Conservation (phyloP, 1,140 invertebrate genomes). For the Wiebesia pumilae region DNA sequence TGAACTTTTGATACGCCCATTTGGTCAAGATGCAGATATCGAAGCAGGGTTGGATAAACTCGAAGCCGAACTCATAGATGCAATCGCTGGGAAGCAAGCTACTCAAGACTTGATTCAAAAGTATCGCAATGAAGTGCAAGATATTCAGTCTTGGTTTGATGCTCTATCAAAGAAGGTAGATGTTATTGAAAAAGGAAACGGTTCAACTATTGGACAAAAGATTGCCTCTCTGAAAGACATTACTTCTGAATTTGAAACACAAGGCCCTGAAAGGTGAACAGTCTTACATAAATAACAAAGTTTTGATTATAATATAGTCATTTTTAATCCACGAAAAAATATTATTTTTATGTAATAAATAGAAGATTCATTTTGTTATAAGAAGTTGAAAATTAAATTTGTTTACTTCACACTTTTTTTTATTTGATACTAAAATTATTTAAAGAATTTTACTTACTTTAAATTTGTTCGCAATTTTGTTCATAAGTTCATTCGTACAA, state of each 20-base stretch:
- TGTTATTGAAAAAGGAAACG: slow-evolving; percentile 86
- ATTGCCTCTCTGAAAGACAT: slow-evolving; percentile 82
- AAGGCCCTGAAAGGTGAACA: slow-evolving; percentile 76
- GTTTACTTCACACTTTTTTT: no score
- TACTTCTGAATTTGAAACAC: slow-evolving; percentile 81
- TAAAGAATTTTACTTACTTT: no score
- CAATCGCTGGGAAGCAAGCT: slow-evolving; percentile 84
- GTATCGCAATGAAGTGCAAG: slow-evolving; percentile 84
- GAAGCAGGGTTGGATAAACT: slow-evolving; percentile 83
- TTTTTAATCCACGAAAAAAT: no score
- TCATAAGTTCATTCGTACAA: no score
- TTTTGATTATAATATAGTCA: no score
- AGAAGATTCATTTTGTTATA: no score
- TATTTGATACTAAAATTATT: no score
- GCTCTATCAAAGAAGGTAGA: slow-evolving; percentile 85
- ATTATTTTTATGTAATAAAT: no score
- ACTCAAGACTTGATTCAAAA: slow-evolving; percentile 86
- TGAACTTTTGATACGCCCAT: slow-evolving; percentile 78
- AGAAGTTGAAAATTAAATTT: no score
- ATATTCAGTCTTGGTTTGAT: slow-evolving; percentile 88
- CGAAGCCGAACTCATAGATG: slow-evolving; percentile 80
- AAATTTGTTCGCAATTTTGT: no score
- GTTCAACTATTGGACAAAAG: slow-evolving; percentile 88
- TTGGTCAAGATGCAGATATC: slow-evolving; percentile 81
- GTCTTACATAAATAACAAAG: neutral